Evolutionary conservation across 2,888 invertebrate genomes (phyloP), one percentile per base, ranked within the genome.

Genomic region (Eucera pruinosa): DNA sequence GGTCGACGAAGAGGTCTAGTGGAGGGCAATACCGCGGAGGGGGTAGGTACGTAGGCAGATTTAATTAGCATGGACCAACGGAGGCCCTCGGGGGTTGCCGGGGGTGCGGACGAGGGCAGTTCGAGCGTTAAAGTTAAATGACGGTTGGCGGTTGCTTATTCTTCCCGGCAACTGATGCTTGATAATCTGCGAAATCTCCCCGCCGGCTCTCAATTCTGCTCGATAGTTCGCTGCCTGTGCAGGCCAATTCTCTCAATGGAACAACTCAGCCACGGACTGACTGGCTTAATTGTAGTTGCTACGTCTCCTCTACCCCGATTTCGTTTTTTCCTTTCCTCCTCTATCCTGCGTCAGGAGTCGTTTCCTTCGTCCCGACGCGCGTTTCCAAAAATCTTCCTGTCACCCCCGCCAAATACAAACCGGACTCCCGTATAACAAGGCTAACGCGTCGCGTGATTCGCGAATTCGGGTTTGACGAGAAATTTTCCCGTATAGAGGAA

Each of bases 121-220:
- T 84, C 78, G 84, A 81, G 92, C 92, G 92, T 92, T 92, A 92
- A 92, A 92, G 92, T 92, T 92, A 92, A 92, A 92, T 91, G 92
- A 92, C 90, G 92, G 92, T 91, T 91, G 91, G 90, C 90, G 91
- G 91, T 90, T 91, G 91, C 90, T 92, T 90, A 92, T 92, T 92
- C 92, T 92, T 92, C 92, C 89, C 91, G 87, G 83, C 90, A 92
- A 92, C 91, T 90, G 92, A 92, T 92, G 92, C 92, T 91, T 91
- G 91, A 91, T 92, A 92, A 92, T 92, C 90, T 89, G 90, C 90
- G 88, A 91, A 90, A 89, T 83, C 81, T 88, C 82, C 78, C 80
- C 85, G 87, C 86, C 87, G 85, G 84, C 84, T 88, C 90, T 89
- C 90, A 89, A 90, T 90, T 88, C 88, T 89, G 89, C 89, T 88